Percentiles rank a stretch among this genome's conserved stretches.
These are phyloP conservation scores for Harmothoe impar DNA, from an alignment of 2,888 invertebrate genomes.

Conservation along the genomic window DNA sequence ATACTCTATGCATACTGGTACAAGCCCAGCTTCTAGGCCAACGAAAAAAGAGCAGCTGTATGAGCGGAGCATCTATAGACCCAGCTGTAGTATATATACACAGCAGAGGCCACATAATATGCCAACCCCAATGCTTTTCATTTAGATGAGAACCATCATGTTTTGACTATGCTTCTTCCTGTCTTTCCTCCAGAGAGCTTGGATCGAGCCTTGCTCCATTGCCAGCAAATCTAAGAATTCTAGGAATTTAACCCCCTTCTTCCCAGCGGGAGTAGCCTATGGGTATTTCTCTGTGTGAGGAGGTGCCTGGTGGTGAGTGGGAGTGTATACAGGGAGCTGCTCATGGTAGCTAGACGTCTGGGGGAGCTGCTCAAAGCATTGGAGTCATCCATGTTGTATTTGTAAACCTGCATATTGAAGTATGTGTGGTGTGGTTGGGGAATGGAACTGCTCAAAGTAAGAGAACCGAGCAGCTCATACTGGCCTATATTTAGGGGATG, in stretches of 20 bases:
- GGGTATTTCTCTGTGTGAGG: neutral
- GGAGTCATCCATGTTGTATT: too few relatives aligned
- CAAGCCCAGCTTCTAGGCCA: neutral
- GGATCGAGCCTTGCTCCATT: neutral
- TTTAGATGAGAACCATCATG: too few relatives aligned
- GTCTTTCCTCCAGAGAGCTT: too few relatives aligned
- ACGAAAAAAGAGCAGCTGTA: neutral
- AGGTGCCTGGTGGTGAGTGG: neutral
- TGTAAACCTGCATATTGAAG: too few relatives aligned
- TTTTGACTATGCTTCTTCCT: too few relatives aligned
- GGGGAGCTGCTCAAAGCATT: neutral
- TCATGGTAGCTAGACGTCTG: slow-evolving; percentile 3
- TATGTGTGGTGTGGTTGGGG: too few relatives aligned
- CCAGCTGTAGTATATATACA: neutral
- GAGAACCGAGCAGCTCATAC: neutral
- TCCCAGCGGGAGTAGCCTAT: neutral
- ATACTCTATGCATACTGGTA: neutral
- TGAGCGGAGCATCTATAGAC: neutral
- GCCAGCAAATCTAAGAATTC: slow-evolving; percentile 17
- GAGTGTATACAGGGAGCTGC: neutral
- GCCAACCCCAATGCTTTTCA: neutral
- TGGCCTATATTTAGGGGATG: neutral
- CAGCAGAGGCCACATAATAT: neutral
- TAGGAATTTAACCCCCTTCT: slow-evolving; percentile 37
- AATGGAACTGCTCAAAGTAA: too few relatives aligned